Evolutionary conservation across 2,888 invertebrate species (phyloP).

Genomic region (Harpalus rubripes): DNA sequence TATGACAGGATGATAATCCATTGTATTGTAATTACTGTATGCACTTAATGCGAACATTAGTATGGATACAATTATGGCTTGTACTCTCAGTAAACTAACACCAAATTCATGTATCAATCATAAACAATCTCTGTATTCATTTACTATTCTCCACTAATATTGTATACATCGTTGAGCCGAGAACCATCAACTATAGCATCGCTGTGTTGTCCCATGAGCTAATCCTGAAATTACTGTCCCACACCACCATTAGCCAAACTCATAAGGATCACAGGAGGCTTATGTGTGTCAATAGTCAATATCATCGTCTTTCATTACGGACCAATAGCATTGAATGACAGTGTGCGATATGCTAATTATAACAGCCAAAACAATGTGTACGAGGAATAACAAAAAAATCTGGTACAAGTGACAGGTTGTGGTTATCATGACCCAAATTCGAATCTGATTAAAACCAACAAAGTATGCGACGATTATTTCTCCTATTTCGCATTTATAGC

Average conservation of each 20-base stretch:
- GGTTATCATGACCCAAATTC: too few species aligned
- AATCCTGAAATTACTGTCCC: not conserved
- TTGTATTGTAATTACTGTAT: not conserved
- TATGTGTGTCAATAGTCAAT: not conserved
- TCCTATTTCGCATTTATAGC: too few species aligned
- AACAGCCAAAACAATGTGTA: not conserved
- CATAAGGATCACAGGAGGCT: not conserved
- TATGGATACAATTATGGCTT: not conserved
- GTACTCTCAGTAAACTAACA: not conserved
- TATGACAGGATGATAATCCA: not conserved
- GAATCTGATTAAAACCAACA: too few species aligned
- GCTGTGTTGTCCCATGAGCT: not conserved
- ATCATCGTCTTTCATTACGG: not conserved
- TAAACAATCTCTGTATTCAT: not conserved
- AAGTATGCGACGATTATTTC: too few species aligned
- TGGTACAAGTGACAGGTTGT: too few species aligned
- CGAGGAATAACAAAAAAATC: too few species aligned
- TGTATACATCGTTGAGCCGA: not conserved
- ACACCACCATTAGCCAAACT: not conserved
- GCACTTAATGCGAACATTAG: not conserved
- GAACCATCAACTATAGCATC: not conserved
- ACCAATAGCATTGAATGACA: not conserved
- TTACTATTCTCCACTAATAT: not conserved
- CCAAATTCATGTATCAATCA: conserved; percentile 1
- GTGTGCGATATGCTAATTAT: not conserved